Evolutionary conservation across 1,140 invertebrate species (phyloP), one percentile per base, ranked within the genome.

Genomic region (Tenebrio molitor): DNA sequence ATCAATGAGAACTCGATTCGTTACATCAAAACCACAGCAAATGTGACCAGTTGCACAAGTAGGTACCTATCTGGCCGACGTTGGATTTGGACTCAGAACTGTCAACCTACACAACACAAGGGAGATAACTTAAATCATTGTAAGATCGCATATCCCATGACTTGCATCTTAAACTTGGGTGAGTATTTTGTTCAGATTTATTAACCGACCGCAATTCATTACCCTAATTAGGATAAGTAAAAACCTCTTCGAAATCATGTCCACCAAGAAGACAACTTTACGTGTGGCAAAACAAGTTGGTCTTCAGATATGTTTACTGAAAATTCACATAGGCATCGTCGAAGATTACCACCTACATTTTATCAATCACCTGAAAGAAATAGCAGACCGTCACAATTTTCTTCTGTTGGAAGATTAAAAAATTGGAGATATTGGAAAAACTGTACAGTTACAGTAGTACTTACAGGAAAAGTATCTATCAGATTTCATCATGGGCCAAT

Each of bases 391-490:
- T 76, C 90, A 95, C 77, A 91, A 96, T 69, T 99, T 99, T 82
- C 76, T 99, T 2, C 86, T 99, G 14, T 91, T 99, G 88, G 98
- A 99, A 86, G 97, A 99, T 81, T 90, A 97, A 78, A 99, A 99
- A 84, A 98, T 96, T 86, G 95, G 91, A 23, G 97, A 99, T 85
- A 99, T 99, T 84, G 97, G 97, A 0, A 92, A 96, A 80, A 98
- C 95, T 5, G 95, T 97, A 0, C 85, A 89, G 2, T 81, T 92
- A 44, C 97, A 99, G 81, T 95, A n/a, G n/a, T n/a, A n/a, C n/a
- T n/a, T n/a, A 93, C 79, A 84, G 84, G 8, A 87, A 90, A 69
- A 95, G 95, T 0, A 63, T 95, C 1, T 94, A 91, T 79, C 88
- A 89, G 79, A 92, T 98, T 69, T 85, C 87, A 0, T 85, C 90